phyloP scores from a whole-genome alignment of 2,113 vertebrate species.

The Tragulus kanchil region DNA sequence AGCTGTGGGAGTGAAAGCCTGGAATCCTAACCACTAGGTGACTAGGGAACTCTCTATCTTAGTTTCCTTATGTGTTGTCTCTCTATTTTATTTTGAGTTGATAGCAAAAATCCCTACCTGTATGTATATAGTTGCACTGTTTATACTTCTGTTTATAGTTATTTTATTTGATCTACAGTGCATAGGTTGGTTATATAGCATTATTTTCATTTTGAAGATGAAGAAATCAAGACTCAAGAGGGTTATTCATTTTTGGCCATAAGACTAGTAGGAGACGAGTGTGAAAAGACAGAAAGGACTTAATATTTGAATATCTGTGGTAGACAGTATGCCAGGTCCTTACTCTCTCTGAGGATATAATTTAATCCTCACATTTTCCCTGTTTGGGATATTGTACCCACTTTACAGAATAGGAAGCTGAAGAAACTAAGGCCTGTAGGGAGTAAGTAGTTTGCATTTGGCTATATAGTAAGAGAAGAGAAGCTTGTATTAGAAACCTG shows the following conservation, averaged over 20 bases:
- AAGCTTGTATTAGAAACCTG: not conserved
- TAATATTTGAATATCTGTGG: not conserved
- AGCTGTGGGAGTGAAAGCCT: not conserved
- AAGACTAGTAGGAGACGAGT: not conserved
- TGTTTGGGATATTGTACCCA: not conserved
- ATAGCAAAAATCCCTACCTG: constrained; percentile 7
- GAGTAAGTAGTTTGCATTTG: constrained; percentile 21
- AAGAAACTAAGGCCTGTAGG: not conserved
- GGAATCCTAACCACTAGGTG: not conserved
- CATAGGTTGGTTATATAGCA: not conserved
- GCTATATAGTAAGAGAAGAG: constrained; percentile 25
- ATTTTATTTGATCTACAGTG: constrained; percentile 4
- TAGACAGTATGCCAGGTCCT: not conserved
- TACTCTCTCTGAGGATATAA: not conserved
- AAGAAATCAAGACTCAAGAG: constrained; percentile 30
- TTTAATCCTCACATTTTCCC: constrained; percentile 29
- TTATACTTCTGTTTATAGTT: not conserved
- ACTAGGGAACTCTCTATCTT: not conserved
- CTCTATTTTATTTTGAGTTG: constrained; percentile 36
- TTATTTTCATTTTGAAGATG: constrained; percentile 57
- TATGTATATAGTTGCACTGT: not conserved
- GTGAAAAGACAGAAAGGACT: not conserved
- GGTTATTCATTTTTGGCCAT: constrained; percentile 15
- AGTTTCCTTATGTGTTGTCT: constrained; percentile 40
- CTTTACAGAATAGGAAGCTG: constrained; percentile 42